Evolutionary conservation across 2,888 invertebrate species (phyloP).

Genomic region (Acanthosoma haemorrhoidale): DNA sequence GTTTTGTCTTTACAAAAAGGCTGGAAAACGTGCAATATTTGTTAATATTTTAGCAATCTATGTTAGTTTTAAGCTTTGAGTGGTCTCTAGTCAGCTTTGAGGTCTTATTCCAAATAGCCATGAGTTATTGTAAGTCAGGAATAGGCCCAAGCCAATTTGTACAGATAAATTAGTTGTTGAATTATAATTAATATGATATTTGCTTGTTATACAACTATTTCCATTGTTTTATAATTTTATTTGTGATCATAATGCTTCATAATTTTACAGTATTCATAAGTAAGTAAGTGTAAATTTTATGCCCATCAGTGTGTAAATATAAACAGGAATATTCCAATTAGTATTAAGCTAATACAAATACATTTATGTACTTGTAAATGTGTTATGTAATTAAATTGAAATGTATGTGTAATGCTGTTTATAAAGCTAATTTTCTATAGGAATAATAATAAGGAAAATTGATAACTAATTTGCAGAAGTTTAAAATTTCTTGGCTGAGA

Average conservation of each 20-base stretch:
- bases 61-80: conserved; percentile 20
- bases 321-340: not conserved
- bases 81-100: conserved; percentile 28
- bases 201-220: conserved; percentile 9
- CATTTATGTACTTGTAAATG: conserved; percentile 7
- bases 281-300: conserved; percentile 11
- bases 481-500: not conserved
- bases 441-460: not conserved
- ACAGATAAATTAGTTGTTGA: conserved; percentile 15
- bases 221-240: not conserved
- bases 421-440: not conserved
- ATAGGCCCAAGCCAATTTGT: conserved; percentile 19
- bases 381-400: not conserved
- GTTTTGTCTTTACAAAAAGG: conserved; percentile 32
- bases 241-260: not conserved
- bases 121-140: not conserved
- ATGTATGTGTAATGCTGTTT: not conserved
- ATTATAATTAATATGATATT: conserved; percentile 5
- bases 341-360: not conserved
- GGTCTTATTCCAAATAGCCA: not conserved
- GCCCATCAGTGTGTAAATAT: conserved; percentile 13
- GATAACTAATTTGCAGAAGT: not conserved
- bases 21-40: conserved; percentile 40
- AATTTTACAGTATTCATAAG: not conserved
- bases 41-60: conserved; percentile 29